Base-by-base conservation (phyloP, 1,140 invertebrate species). In the Kradibia gibbosae region DNA sequence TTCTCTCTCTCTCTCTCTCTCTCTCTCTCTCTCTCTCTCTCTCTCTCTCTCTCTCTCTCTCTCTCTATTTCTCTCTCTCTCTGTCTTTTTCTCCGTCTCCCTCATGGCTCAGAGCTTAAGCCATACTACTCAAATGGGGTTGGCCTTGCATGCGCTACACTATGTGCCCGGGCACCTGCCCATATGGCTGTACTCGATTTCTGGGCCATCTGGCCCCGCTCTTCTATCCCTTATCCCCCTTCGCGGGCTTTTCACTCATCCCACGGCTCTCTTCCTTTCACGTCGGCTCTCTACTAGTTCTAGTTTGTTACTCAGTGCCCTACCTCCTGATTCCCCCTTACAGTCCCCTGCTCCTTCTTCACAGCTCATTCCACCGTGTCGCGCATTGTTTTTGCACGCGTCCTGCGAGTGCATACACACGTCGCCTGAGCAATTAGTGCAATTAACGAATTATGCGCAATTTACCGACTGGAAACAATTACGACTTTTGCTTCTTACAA, bases 161-260 rank as follows among this genome's bases (percentile, higher is more conserved):
- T 17, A 34, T n/a, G 48, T 57, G 80, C 57, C 80, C 72, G 85
- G 86, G 87, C 89, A 91, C 90, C 89, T 91, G 90, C 87, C 88
- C 88, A 90, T 91, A 87, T 89, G 89, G 87, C 84, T 77, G 82
- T 82, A 42, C 76, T 67, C 71, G 81, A 82, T 83, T 83, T 22
- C 34, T 53, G 83, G 82, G 85, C 88, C 88, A 89, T 88, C 88
- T 89, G 88, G 83, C 70, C 50, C 39, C 34, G 25, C 25, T 42
- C 57, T 62, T 20, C 48, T 74, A 31, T 45, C 11, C 36, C 36
- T 45, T 4, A 8, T 39, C 22, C 67, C n/a, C 57, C 28, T 62
- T 25, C 28, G n/a, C 67, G 17, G 42, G 42, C 7, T 48, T 72
- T 72, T 72, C 39, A n/a, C 70, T 72, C 42, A 48, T 22, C 53